These are phyloP conservation scores for Morelia viridis DNA, from an alignment of 2,797 vertebrate genomes.

Conservation along the genomic window DNA sequence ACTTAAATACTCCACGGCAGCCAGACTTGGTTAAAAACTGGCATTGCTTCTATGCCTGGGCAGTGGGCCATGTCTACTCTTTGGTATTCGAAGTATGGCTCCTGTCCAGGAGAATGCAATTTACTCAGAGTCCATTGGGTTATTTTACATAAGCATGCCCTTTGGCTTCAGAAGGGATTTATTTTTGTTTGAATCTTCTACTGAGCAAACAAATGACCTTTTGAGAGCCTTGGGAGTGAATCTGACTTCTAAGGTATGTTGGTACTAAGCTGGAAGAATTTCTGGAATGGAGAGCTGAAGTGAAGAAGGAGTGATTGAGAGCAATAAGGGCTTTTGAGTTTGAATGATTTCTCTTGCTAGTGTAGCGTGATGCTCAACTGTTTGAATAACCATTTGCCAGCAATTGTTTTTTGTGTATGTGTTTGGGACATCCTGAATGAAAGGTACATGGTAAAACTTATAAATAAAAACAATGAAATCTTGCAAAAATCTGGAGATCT, in stretches of 20 bases:
- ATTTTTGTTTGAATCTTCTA: constrained; percentile 29
- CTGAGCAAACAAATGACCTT: constrained; percentile 29
- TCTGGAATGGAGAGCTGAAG: constrained; percentile 25
- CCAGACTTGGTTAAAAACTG: not conserved
- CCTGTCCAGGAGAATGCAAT: constrained; percentile 30
- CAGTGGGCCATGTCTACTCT: not conserved
- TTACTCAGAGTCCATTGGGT: not conserved
- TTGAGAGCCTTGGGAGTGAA: constrained; percentile 30
- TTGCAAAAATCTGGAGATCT: not conserved
- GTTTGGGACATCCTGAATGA: not conserved
- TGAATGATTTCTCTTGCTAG: not conserved
- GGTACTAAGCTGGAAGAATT: constrained; percentile 8
- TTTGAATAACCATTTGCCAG: not conserved
- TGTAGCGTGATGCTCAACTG: not conserved
- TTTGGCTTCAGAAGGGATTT: constrained; percentile 2
- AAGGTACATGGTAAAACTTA: not conserved
- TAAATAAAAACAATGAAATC: not conserved
- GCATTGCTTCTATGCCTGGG: not conserved
- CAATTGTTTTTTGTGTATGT: not conserved
- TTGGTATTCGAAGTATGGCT: constrained; percentile 11
- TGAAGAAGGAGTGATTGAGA: not conserved
- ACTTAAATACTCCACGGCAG: not conserved
- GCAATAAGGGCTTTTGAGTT: not conserved
- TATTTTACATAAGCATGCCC: constrained; percentile 21
- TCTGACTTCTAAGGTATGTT: not conserved